Evolutionary conservation across 2,888 invertebrate species (phyloP).

Genomic region (Xestia rhomboidea): DNA sequence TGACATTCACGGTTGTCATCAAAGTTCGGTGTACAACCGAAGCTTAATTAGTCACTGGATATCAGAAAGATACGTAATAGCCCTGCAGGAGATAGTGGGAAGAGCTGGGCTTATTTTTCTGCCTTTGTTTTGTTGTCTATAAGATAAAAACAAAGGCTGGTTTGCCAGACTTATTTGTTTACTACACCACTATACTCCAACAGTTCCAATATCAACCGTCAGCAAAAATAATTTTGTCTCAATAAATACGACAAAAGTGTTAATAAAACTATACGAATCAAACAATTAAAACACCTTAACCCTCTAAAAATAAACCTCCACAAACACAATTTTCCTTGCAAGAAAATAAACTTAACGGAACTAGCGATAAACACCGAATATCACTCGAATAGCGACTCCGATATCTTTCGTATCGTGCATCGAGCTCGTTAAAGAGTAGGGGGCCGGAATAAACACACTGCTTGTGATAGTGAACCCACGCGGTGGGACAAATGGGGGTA

Average conservation of each 20-base stretch:
- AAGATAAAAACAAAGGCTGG: background rate
- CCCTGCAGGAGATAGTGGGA: background rate
- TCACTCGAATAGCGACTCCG: slow-evolving; percentile 42
- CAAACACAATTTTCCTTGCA: slow-evolving; percentile 35
- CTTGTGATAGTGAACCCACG: slow-evolving; percentile 52
- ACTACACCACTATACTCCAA: too few species aligned
- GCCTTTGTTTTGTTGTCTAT: background rate
- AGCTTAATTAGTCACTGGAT: too few species aligned
- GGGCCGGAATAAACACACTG: slow-evolving; percentile 61
- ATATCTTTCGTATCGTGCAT: slow-evolving; percentile 59
- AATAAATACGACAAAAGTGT: slow-evolving; percentile 9
- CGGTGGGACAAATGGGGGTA: slow-evolving; percentile 39
- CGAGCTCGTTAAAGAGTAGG: slow-evolving; percentile 61
- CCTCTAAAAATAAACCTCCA: slow-evolving; percentile 18
- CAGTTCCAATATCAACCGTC: too few species aligned
- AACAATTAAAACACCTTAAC: slow-evolving; percentile 19
- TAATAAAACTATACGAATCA: background rate
- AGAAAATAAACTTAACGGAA: slow-evolving; percentile 51
- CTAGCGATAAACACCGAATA: slow-evolving; percentile 61
- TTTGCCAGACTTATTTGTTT: too few species aligned
- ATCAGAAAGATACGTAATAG: too few species aligned
- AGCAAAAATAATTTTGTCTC: too few species aligned
- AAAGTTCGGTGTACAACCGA: too few species aligned
- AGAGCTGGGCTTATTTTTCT: background rate
- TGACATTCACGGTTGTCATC: too few species aligned